phyloP scores from a whole-genome alignment of 2,113 vertebrate species.

The Dunckerocampus dactyliophorus region DNA sequence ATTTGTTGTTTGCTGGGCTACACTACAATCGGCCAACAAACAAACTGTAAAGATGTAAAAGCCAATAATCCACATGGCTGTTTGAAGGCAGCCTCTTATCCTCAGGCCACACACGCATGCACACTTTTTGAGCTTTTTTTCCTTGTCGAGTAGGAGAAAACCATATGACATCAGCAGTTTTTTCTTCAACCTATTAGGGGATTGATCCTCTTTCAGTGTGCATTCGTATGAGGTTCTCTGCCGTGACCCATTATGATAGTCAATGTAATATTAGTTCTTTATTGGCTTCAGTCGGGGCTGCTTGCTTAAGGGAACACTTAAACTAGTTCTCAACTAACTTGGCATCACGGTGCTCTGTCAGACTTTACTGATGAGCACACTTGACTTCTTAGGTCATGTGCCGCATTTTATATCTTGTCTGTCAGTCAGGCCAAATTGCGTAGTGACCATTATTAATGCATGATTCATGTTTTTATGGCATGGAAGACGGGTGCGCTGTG shows the following conservation, averaged over 20 bases:
- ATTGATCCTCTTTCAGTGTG: constrained; percentile 31
- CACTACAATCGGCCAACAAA: neutral
- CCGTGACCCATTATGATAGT: constrained; percentile 47
- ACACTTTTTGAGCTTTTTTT: neutral
- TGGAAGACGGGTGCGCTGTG: neutral
- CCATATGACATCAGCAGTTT: constrained; percentile 4
- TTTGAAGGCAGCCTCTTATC: neutral
- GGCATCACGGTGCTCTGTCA: neutral
- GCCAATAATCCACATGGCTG: neutral
- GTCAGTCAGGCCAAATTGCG: neutral
- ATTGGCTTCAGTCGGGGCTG: constrained; percentile 5
- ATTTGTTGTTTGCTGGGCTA: neutral
- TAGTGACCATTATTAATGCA: neutral
- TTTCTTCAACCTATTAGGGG: constrained; percentile 16
- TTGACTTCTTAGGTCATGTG: neutral
- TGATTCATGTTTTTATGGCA: neutral
- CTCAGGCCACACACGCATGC: neutral
- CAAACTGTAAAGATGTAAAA: neutral
- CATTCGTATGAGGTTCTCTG: constrained; percentile 24
- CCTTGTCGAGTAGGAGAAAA: neutral
- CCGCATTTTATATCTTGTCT: neutral
- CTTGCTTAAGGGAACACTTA: constrained; percentile 10
- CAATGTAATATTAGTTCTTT: constrained; percentile 18
- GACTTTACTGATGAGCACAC: neutral
- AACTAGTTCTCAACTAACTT: neutral